Base-by-base conservation (phyloP, 2,113 vertebrate species). In the Porphyrio hochstetteri region DNA sequence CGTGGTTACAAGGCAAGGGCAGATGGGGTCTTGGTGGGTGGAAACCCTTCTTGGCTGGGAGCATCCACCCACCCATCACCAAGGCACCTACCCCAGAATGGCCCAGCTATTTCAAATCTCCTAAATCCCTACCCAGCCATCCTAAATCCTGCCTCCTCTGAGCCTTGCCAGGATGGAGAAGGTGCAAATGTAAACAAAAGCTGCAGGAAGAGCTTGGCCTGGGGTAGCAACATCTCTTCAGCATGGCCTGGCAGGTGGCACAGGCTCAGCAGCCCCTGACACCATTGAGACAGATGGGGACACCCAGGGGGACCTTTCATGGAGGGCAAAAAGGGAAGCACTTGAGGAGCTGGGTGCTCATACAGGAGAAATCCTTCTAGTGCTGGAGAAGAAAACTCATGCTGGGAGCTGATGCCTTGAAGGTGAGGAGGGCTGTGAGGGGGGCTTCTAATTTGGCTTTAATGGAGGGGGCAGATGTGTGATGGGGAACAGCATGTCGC, bases 1-100 rank as follows among this genome's bases (percentile, higher is more conserved):
- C 0, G 0, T 67, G 36, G 35, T 63, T 70, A 29, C 57, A 36
- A 44, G 36, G 50, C 1, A 3, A 83, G 35, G 12, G 50, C 67
- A 61, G n/a, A 19, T 0, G 1, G 33, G 24, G 27, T 33, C 46
- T 52, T 56, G 36, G 28, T 55, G 10, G 48, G 7, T 36, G 23
- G 24, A 86, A 60, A 38, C 3, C 6, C 16, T 40, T 85, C 80
- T 29, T 64, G 78, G 8, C 21, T 69, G 59, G 48, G 35, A 69
- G 14, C 4, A 13, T 21, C 35, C 52, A 13, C 25, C 38, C 35
- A 56, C 24, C n/a, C 25, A 14, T 65, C 70, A 68, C 42, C 25
- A 53, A 52, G 38, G 14, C 20, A 55, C 16, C 24, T 65, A 44
- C 27, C 28, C 46, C 10, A 27, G 61, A 69, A 9, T 13, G 83